Evolutionary conservation across 2,888 invertebrate genomes (phyloP), one percentile per base, ranked within the genome.

Genomic region (Eurytoma californica): DNA sequence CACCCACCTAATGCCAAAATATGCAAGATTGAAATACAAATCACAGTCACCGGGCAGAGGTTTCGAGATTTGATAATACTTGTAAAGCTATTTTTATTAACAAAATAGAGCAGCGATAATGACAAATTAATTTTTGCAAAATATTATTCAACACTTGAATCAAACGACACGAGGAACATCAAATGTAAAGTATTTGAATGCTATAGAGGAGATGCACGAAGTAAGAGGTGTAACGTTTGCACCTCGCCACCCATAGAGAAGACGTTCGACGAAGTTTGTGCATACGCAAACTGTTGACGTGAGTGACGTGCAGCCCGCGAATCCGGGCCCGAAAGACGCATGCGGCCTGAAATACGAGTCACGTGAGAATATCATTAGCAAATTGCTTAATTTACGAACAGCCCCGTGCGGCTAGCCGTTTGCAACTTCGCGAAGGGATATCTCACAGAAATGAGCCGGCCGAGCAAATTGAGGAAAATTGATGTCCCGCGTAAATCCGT

Each of bases 321-420:
- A 9, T 9, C 85, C 84, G 86, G 83, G 86, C 87, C 86, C 87
- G 88, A 88, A 86, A 75, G 60, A 47, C 86, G 83, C 39, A 39
- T 83, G 84, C 83, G 84, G 83, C 85, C 85, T 88, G 85, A 89
- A 88, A 87, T 87, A 88, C 87, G 88, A 88, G 86, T 86, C 87
- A 87, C 86, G 86, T 88, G 87, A 88, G 88, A 89, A 88, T 90
- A 89, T 90, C 89, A 87, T 90, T 89, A 90, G 88, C 86, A 89
- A 89, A 90, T 89, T 89, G 88, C 89, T 89, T 88, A 89, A 90
- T 90, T 89, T 89, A 89, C 86, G 82, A 80, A 79, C 53, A 47
- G 66, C 74, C 47, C 61, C 67, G 58, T 24, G 28, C 13, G 53
- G 16, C n/a, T 39, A 13, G 30, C 18, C 51, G 60, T 39, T 39